Evolutionary conservation across 2,797 vertebrate species (phyloP).

Genomic region (Leuciscus waleckii): DNA sequence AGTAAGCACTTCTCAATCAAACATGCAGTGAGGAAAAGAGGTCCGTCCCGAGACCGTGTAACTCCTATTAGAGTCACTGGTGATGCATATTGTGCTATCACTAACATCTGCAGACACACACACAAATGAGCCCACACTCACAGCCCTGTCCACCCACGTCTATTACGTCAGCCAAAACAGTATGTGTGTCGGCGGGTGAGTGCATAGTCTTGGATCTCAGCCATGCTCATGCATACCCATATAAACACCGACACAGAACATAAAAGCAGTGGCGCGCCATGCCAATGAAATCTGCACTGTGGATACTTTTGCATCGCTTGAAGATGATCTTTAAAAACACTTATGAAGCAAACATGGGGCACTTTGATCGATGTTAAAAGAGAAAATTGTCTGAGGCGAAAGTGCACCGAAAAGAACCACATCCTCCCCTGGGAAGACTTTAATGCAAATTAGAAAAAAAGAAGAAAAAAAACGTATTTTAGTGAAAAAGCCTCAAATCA

Average conservation of each 20-base stretch:
- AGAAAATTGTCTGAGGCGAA: constrained; percentile 22
- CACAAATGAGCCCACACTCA: constrained; percentile 9
- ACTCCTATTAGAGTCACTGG: constrained; percentile 28
- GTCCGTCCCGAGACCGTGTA: constrained; percentile 10
- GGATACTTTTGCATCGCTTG: constrained; percentile 6
- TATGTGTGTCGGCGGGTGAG: constrained; percentile 9
- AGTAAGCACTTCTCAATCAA: constrained; percentile 4
- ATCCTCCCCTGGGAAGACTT: constrained; percentile 18
- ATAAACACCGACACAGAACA: constrained; percentile 34
- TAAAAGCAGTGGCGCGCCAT: constrained; percentile 34
- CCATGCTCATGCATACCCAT: constrained; percentile 39
- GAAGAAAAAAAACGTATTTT: neutral
- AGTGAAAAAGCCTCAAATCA: neutral
- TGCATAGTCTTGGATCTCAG: constrained; percentile 32
- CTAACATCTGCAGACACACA: constrained; percentile 40
- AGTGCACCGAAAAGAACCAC: constrained; percentile 25
- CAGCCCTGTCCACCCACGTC: neutral
- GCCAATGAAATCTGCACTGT: constrained; percentile 16
- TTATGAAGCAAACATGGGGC: neutral
- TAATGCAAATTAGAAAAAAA: constrained; percentile 30
- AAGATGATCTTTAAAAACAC: constrained; percentile 50
- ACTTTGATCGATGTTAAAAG: constrained; percentile 52
- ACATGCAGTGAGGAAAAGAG: constrained; percentile 24
- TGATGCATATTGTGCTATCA: constrained; percentile 11
- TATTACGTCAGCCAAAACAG: constrained; percentile 33